Base-by-base conservation (phyloP, 2,888 invertebrate genomes). In the Agelastica alni region DNA sequence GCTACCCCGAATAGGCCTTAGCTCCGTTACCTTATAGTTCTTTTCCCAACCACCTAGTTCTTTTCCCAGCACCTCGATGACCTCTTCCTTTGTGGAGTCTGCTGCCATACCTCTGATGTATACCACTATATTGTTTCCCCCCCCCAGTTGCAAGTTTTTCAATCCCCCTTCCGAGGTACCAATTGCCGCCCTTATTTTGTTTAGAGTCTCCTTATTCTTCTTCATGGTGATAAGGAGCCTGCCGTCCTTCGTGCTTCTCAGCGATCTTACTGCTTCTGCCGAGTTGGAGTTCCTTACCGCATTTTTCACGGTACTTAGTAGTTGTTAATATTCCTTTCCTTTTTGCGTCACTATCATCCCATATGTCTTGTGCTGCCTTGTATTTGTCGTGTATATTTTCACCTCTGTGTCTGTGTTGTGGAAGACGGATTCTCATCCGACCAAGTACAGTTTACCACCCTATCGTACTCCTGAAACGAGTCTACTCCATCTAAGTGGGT, bases 161-260 rank as follows among this genome's bases (percentile, higher is more conserved):
- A 44, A 7, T 13, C 20, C 17, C 5, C 5, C 10, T 17, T 48
- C 17, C 4, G 34, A 1, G 2, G 32, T 32, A 2, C 13, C 14
- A 17, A 39, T 16, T 9, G 37, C 37, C 17, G 10, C 34, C n/a
- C 17, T 14, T 37, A 48, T 22, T 1, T 12, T 17, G 14, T 14
- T 18, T 9, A 46, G 20, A 4, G 48, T 39, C 17, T 18, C 22
- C 1, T 42, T 18, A 5, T 52, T 16, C n/a, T 31, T 45, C 7
- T 46, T 41, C 16, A 34, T 18, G 5, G 52, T 53, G 2, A 46
- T 4, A 1, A 53, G 32, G 5, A 46, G 31, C 6, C 41, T 53
- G 0, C 52, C 52, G 4, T 45, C 52, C 13, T n/a, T 53, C 4
- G 52, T 46, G 4, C 39, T 22, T 6, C 37, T 13, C 2, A 36